These are phyloP conservation scores for Vespertilio murinus DNA, from an alignment of 2,797 vertebrate genomes.

Conservation along the genomic window DNA sequence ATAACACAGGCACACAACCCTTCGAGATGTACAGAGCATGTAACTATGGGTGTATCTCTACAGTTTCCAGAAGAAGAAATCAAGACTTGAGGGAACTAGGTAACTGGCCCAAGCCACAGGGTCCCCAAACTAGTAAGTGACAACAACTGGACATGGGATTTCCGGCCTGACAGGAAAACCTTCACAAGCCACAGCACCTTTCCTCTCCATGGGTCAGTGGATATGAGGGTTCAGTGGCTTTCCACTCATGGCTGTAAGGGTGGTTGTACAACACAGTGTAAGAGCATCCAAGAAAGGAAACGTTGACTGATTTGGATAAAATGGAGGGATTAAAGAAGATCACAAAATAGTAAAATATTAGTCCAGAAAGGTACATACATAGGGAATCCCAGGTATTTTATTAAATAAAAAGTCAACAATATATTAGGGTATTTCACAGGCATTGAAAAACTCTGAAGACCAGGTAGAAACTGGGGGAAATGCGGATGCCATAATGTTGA, in stretches of 20 bases:
- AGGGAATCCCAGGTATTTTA: background rate
- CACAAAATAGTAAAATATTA: constrained; percentile 12
- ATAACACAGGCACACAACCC: background rate
- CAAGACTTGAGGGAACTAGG: background rate
- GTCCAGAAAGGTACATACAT: background rate
- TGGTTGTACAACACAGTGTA: background rate
- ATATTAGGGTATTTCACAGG: background rate
- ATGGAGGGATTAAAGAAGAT: background rate
- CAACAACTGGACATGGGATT: background rate
- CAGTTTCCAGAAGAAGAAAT: background rate
- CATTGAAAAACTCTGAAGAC: background rate
- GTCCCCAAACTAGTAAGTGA: background rate
- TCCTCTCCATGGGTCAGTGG: background rate
- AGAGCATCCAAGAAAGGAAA: background rate
- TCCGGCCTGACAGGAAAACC: background rate
- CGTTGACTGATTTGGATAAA: background rate
- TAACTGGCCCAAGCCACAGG: background rate
- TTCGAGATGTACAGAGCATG: background rate
- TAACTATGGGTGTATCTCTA: background rate
- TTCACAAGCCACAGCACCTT: fast-evolving
- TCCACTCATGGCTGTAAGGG: background rate
- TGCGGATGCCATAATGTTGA: background rate
- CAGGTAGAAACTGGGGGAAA: background rate
- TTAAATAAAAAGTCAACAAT: background rate
- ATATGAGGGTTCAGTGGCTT: background rate